A percentile compares a stretch with the other conserved stretches of the same genome.
Conservation (phyloP, 1,140 invertebrate species). For the Nasonia giraulti region DNA sequence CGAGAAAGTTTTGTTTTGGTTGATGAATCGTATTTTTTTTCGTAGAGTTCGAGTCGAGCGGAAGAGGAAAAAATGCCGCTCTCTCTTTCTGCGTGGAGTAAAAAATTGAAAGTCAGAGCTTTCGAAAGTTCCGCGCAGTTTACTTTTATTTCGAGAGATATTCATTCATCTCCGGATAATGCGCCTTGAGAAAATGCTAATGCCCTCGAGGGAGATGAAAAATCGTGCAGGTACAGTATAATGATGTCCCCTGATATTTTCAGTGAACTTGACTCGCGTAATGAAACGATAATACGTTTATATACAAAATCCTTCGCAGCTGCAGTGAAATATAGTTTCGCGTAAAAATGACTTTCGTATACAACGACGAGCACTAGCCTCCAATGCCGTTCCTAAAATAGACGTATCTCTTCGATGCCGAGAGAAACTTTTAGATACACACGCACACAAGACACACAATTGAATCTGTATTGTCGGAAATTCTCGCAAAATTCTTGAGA, state of each 20-base stretch:
- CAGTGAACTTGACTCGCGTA: conserved; percentile 32
- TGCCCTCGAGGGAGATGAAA: conserved; percentile 29
- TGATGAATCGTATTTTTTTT: too few relatives aligned
- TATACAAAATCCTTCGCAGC: background rate
- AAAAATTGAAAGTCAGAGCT: too few relatives aligned
- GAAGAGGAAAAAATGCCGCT: too few relatives aligned
- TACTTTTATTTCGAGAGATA: background rate
- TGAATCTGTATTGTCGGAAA: conserved; percentile 33
- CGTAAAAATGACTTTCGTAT: background rate
- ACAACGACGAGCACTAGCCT: background rate
- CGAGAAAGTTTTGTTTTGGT: too few relatives aligned
- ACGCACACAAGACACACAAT: background rate
- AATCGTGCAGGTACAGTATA: background rate
- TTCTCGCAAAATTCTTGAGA: background rate
- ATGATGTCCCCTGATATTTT: conserved; percentile 46
- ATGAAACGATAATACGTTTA: background rate
- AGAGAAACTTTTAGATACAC: background rate
- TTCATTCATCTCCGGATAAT: conserved; percentile 33
- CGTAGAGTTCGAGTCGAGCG: too few relatives aligned
- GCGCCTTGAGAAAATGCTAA: conserved; percentile 27
- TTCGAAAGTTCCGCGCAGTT: too few relatives aligned
- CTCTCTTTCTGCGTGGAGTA: too few relatives aligned
- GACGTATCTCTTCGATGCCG: background rate
- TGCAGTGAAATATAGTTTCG: background rate
- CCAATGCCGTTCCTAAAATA: background rate